A percentile compares a stretch with the other conserved stretches of the same genome.
Evolutionary conservation across 2,113 vertebrate genomes (phyloP).

Genomic region (Clarias gariepinus): DNA sequence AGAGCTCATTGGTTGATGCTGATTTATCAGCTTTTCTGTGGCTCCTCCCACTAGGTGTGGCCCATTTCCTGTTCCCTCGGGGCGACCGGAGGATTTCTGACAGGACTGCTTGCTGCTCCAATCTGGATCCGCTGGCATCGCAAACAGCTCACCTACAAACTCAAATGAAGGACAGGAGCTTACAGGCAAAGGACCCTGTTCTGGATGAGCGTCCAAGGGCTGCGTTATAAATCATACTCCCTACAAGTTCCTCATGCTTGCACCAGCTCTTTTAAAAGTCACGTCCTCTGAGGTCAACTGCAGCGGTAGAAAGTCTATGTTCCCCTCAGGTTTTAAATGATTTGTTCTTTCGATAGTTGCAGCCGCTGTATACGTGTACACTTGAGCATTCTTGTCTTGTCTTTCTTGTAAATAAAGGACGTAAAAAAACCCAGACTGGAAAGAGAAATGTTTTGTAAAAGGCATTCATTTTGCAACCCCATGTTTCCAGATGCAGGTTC

Average conservation of each 20-base stretch:
- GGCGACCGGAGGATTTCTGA: slow-evolving; percentile 84
- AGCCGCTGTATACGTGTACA: slow-evolving; percentile 32
- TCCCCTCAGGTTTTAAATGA: slow-evolving; percentile 24
- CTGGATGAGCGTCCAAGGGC: neutral
- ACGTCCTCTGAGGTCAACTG: slow-evolving; percentile 19
- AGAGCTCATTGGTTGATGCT: slow-evolving; percentile 36
- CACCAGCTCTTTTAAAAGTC: slow-evolving; percentile 18
- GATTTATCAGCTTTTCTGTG: slow-evolving; percentile 27
- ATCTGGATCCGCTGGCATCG: slow-evolving; percentile 94
- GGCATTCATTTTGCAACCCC: slow-evolving; percentile 39
- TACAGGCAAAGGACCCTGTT: neutral
- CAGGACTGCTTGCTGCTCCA: slow-evolving; percentile 86
- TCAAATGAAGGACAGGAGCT: slow-evolving; percentile 69
- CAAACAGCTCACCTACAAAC: slow-evolving; percentile 95
- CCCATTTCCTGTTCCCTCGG: slow-evolving; percentile 94
- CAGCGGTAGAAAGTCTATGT: slow-evolving; percentile 31
- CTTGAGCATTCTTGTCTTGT: slow-evolving; percentile 19
- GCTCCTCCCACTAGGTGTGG: slow-evolving; percentile 81
- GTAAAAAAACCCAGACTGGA: neutral
- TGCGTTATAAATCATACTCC: neutral
- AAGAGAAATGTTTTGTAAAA: slow-evolving; percentile 30
- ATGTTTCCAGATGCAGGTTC: slow-evolving; percentile 34
- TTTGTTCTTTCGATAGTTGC: slow-evolving; percentile 24
- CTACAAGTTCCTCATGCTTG: neutral
- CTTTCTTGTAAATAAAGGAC: slow-evolving; percentile 22